phyloP scores from a whole-genome alignment of 1,140 invertebrate species.

The Pygmarrhopalites habei region DNA sequence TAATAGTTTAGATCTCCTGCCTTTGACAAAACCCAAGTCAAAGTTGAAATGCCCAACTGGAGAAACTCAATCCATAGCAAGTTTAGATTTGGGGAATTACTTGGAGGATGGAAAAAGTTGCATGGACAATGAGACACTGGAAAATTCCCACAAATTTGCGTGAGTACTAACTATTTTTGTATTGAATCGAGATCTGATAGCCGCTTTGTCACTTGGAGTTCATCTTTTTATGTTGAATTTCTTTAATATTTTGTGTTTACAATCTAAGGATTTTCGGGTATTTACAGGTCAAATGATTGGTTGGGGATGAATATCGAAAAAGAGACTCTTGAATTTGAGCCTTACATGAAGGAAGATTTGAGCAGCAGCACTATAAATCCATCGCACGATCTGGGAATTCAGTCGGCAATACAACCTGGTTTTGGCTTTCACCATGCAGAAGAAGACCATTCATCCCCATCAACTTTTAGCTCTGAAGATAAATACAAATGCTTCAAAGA shows the following conservation, averaged over 20 bases:
- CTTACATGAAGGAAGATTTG: constrained; percentile 1
- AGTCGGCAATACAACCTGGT: background rate
- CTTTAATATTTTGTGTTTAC: too few relatives aligned
- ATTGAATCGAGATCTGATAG: too few relatives aligned
- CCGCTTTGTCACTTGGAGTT: too few relatives aligned
- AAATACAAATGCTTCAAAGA: constrained; percentile 36
- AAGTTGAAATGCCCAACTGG: constrained; percentile 26
- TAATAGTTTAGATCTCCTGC: constrained; percentile 41
- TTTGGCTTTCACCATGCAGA: background rate
- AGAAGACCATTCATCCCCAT: background rate
- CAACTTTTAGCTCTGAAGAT: too few relatives aligned
- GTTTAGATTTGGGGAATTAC: constrained; percentile 46
- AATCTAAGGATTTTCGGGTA: too few relatives aligned
- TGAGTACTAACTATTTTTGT: too few relatives aligned
- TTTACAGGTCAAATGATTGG: too few relatives aligned
- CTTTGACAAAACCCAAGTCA: constrained; percentile 39
- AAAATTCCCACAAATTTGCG: background rate
- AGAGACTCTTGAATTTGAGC: constrained; percentile 5
- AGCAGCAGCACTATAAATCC: background rate
- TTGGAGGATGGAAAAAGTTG: constrained; percentile 1
- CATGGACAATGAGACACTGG: too few relatives aligned
- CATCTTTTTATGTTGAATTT: too few relatives aligned
- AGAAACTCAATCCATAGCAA: constrained; percentile 48
- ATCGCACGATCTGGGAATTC: background rate
- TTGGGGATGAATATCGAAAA: too few relatives aligned